These are phyloP conservation scores for Arremon aurantiirostris DNA, from an alignment of 2,797 vertebrate genomes.

Conservation along the genomic window DNA sequence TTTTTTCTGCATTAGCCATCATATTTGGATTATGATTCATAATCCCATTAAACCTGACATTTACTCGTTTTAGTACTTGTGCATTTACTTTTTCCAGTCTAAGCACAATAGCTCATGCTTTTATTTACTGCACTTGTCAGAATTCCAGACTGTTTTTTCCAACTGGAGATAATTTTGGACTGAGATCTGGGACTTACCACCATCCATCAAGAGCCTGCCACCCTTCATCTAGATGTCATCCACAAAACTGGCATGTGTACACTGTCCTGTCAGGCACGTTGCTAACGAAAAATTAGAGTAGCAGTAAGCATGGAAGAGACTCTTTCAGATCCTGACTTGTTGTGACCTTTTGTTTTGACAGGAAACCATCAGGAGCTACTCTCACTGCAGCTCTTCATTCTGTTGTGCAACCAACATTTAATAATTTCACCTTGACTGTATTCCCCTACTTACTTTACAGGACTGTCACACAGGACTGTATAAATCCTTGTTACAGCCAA, in stretches of 20 bases:
- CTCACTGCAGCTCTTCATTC: neutral
- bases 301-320: neutral
- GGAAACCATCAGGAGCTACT: neutral
- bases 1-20: neutral
- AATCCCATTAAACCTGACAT: neutral
- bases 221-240: neutral
- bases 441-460: neutral
- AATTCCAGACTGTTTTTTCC: neutral
- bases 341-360: neutral
- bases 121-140: neutral
- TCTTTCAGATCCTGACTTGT: neutral
- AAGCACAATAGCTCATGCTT: neutral
- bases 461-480: neutral
- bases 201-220: neutral
- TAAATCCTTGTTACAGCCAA: neutral
- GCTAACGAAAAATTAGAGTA: neutral
- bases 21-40: neutral
- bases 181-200: neutral
- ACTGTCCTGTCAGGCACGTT: neutral
- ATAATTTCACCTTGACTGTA: neutral
- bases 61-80: neutral
- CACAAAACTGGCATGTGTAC: neutral
- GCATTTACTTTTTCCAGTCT: neutral
- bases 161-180: neutral
- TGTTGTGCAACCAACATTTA: neutral